Conservation (phyloP, 2,113 vertebrate genomes). For the Patagioenas fasciata region DNA sequence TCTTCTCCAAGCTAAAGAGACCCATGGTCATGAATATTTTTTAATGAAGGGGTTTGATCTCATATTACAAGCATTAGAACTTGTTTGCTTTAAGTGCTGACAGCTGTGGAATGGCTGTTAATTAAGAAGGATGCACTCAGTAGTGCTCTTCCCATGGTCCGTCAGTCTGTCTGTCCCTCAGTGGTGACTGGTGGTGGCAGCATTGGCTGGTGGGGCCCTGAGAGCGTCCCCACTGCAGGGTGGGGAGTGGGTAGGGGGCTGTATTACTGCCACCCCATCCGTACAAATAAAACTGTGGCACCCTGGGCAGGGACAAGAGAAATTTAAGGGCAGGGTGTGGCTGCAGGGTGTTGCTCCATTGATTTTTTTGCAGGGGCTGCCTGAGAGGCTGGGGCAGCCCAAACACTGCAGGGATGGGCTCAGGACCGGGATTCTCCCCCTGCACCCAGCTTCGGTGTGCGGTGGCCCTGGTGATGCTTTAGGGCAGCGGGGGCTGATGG, state of each 20-base stretch:
- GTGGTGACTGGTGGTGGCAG: background rate
- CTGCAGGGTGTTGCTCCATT: rapidly evolving
- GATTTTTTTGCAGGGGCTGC: background rate
- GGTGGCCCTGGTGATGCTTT: rapidly evolving
- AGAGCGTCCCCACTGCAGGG: rapidly evolving
- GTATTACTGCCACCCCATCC: background rate
- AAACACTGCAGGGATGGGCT: rapidly evolving
- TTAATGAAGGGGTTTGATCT: rapidly evolving
- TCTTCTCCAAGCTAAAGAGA: no score
- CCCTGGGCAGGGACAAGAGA: rapidly evolving
- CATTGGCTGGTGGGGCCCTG: rapidly evolving
- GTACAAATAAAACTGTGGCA: no score
- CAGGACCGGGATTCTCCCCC: background rate
- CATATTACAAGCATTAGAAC: background rate
- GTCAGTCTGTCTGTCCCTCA: rapidly evolving
- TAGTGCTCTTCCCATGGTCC: rapidly evolving
- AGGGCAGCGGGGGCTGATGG: rapidly evolving
- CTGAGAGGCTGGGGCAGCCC: rapidly evolving
- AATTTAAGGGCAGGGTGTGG: background rate
- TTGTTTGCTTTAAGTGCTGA: background rate
- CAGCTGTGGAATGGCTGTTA: background rate
- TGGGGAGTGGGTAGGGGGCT: background rate
- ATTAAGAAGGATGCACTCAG: rapidly evolving
- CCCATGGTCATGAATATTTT: rapidly evolving
- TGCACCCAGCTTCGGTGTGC: rapidly evolving